Evolutionary conservation across 2,113 vertebrate genomes (phyloP), one percentile per base, ranked within the genome.

Genomic region (Colistium nudipinnis): DNA sequence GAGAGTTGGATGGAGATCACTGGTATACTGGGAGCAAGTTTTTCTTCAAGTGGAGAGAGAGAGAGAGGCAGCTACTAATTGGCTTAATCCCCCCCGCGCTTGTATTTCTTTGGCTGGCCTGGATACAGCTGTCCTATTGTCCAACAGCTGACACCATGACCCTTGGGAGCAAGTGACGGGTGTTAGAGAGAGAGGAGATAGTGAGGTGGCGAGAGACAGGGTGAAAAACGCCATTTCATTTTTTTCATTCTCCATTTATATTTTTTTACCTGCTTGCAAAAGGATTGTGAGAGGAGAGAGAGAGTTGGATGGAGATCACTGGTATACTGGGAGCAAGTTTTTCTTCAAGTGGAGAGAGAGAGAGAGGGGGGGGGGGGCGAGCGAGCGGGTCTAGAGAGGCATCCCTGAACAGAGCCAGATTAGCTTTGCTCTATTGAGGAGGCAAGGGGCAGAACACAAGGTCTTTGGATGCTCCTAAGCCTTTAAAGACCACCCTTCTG

Each of bases 121-220:
- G 84, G 85, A 88, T 73, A 90, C 89, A 91, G 88, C 89, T 90
- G 89, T 89, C 84, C 80, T 48, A 81, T 91, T 91, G 87, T 91
- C 78, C 83, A 72, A 19, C 80, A 78, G 74, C 63, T 84, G 85
- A 90, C 88, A 88, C 82, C 36, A 0, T 49, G 78, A 87, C 87
- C 88, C 83, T 16, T 0, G 68, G 73, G 72, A 84, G 49, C 30
- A 51, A 41, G 56, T 12, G 36, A 59, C 35, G 33, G 31, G 41
- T 22, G 44, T n/a, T n/a, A 22, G 12, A 56, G 27, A 24, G 6
- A 28, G 44, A 62, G 20, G 47, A 78, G 67, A 33, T 25, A 33
- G 48, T 11, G 70, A 69, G 43, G 47, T 33, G 13, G 62, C 45
- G 41, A 69, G 10, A 30, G 52, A 16, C 1, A 3, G 63, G 62